A percentile compares a stretch with the other conserved stretches of the same genome.
Conservation (phyloP, 2,797 vertebrate species). For the Acrocephalus scirpaceus region DNA sequence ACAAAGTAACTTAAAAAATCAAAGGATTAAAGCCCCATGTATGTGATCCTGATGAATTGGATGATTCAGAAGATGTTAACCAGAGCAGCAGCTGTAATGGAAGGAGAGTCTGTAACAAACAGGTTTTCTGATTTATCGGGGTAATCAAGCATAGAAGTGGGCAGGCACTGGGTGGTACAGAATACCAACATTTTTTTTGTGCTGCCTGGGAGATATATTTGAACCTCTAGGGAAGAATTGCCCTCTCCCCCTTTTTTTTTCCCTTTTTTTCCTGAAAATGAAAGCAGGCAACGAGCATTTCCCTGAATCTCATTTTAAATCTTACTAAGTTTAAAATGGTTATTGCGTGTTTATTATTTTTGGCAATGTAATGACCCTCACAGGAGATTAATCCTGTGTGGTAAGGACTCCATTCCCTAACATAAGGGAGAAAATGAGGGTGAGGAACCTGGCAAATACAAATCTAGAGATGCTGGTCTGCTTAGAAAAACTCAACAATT, state of each 20-base stretch:
- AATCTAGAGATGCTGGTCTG: background rate
- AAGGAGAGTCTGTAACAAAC: conserved; percentile 66
- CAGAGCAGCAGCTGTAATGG: conserved; percentile 73
- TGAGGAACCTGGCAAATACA: background rate
- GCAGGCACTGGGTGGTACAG: conserved; percentile 74
- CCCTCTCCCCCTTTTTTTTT: background rate
- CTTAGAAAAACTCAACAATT: background rate
- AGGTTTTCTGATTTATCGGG: conserved; percentile 72
- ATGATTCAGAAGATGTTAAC: conserved; percentile 71
- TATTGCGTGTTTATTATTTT: conserved; percentile 5
- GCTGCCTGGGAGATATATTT: conserved; percentile 55
- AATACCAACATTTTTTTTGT: conserved; percentile 47
- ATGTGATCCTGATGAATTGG: conserved; percentile 70
- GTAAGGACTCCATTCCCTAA: background rate
- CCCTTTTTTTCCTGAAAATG: background rate
- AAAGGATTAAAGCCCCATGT: conserved; percentile 61
- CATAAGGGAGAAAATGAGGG: background rate
- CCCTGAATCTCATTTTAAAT: background rate
- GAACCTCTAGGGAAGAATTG: conserved; percentile 14
- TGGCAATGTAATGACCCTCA: background rate
- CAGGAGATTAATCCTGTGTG: background rate
- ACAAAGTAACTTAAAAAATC: conserved; percentile 68
- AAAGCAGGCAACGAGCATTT: background rate
- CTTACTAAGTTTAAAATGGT: background rate
- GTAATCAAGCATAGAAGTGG: conserved; percentile 66